These are phyloP conservation scores for Mustelus asterias DNA, from an alignment of 2,113 vertebrate species.

Conservation along the genomic window DNA sequence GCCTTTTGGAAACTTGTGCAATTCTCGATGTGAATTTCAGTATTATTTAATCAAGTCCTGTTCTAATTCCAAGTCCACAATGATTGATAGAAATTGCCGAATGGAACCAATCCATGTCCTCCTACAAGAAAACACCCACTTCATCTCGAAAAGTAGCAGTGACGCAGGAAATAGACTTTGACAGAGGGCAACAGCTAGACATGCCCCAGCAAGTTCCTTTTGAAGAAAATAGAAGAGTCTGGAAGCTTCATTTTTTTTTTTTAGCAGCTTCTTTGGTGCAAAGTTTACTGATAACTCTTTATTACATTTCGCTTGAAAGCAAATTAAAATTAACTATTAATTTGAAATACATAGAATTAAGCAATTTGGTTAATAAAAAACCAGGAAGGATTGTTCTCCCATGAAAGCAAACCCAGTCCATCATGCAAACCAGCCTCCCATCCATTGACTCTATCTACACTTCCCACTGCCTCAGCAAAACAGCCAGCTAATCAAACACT, in stretches of 20 bases:
- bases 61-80: background rate
- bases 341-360: background rate
- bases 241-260: background rate
- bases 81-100: background rate
- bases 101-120: background rate
- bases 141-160: background rate
- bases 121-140: background rate
- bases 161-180: background rate
- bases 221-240: background rate
- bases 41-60: background rate
- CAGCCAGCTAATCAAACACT: too few relatives aligned
- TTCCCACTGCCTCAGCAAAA: too few relatives aligned
- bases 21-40: background rate
- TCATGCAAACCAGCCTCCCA: too few relatives aligned
- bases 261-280: background rate
- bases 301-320: background rate
- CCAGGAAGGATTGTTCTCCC: too few relatives aligned
- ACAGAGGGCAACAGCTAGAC: background rate
- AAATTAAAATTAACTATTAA: background rate
- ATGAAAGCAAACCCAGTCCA: background rate
- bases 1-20: background rate
- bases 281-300: background rate
- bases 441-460: too few relatives aligned
- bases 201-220: background rate
- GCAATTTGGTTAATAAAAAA: background rate